Percentiles rank a stretch among this genome's conserved stretches.
These are phyloP conservation scores for Umimayanthus chanpuru DNA, from an alignment of 92 coral and sea anemone genomes.

Conservation along the genomic window DNA sequence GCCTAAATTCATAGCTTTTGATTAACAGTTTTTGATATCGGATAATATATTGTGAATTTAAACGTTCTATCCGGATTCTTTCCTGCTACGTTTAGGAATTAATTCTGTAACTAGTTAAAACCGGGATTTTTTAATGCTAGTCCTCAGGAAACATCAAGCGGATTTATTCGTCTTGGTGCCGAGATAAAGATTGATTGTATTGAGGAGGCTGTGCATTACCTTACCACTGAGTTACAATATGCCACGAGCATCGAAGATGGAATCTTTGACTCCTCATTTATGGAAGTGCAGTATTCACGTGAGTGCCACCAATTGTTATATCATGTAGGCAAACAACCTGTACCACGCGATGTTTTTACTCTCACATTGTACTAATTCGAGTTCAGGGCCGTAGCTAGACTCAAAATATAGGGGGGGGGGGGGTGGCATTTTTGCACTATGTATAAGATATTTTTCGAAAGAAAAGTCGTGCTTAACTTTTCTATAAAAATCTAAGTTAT, in stretches of 20 bases:
- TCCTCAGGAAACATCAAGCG: conserved; percentile 56
- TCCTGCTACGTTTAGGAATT: not conserved
- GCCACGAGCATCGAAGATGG: conserved; percentile 47
- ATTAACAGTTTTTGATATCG: too few species aligned
- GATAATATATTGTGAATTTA: not conserved
- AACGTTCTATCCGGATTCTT: not conserved
- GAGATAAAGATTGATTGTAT: conserved; percentile 72
- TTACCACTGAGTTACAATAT: conserved; percentile 68
- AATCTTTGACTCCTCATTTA: conserved; percentile 60
- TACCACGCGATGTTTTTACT: too few species aligned
- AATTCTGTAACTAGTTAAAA: not conserved
- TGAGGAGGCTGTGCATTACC: conserved; percentile 75
- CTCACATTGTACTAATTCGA: too few species aligned
- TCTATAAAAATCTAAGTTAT: too few species aligned
- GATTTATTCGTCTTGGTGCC: conserved; percentile 59
- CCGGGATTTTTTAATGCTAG: conserved; percentile 28
- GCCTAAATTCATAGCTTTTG: too few species aligned
- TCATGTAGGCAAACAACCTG: too few species aligned
- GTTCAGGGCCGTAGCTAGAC: too few species aligned
- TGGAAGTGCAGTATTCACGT: conserved; percentile 77
- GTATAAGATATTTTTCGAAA: too few species aligned
- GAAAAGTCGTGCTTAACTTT: too few species aligned
- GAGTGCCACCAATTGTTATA: conserved; percentile 24
- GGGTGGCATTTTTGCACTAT: too few species aligned
- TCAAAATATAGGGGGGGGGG: too few species aligned